Evolutionary conservation across 2,113 vertebrate genomes (phyloP).

Genomic region (Urocynchramus pylzowi): DNA sequence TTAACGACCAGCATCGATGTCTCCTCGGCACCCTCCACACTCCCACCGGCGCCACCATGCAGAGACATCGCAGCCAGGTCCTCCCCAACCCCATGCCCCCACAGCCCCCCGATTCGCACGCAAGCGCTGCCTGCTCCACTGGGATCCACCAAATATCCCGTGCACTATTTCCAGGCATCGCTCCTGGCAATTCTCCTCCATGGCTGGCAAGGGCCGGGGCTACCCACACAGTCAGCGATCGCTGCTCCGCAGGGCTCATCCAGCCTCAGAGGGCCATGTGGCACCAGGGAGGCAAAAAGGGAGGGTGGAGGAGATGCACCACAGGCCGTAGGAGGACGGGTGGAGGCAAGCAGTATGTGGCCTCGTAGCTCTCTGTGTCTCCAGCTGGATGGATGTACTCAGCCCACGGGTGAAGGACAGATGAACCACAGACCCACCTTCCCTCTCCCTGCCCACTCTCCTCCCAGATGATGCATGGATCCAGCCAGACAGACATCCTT

Average conservation of each 20-base stretch:
- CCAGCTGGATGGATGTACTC: not conserved
- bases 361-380: not conserved
- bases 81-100: not conserved
- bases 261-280: not conserved
- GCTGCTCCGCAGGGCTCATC: not conserved
- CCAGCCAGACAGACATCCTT: not conserved
- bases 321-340: rapidly evolving
- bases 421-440: not conserved
- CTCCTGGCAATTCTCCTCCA: not conserved
- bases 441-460: not conserved
- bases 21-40: slow-evolving; percentile 12
- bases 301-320: not conserved
- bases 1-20: not conserved
- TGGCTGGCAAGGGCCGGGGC: rapidly evolving
- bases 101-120: rapidly evolving
- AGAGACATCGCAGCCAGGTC: not conserved
- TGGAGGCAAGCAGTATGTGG: not conserved
- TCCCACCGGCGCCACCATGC: not conserved
- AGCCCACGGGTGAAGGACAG: not conserved
- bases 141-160: not conserved
- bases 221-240: not conserved
- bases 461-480: not conserved
- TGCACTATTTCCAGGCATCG: not conserved
- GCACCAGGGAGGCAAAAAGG: not conserved
- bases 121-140: not conserved